Evolutionary conservation across 2,797 vertebrate species (phyloP), one percentile per base, ranked within the genome.

Genomic region (Pseudochaenichthys georgianus): DNA sequence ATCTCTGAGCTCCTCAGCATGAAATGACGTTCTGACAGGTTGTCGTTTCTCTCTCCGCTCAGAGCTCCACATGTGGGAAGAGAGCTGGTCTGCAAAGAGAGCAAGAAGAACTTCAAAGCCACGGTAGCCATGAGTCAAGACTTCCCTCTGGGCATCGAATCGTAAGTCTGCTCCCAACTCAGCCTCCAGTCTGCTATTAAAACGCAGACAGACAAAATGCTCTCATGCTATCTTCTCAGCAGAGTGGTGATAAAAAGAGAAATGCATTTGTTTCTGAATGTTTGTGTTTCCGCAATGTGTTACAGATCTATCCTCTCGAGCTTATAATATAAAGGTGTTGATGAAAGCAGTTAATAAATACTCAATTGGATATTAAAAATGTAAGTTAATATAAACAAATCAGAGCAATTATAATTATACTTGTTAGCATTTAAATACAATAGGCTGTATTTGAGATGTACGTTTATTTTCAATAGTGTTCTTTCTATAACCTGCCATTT

Each of bases 101-200:
- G 96, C 95, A 99, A 98, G 95, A 99, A 99, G 90, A 98, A 97
- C 65, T 99, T 99, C 88, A 99, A 99, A 95, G 98, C 98, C 80
- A 99, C 98, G 0, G 97, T 99, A 92, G 98, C 98, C 75, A 99
- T 99, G 98, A 99, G 98, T 93, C 97, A 99, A 91, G 98, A 99
- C 65, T 99, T 99, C 81, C 98, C 98, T 83, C 91, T 99, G 78
- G 95, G 97, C 89, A 99, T 99, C 1, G 98, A 99, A 90, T 98
- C 96, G 98, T 99, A 94, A 97, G 98, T 89, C 0, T 41, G 9
- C 9, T 51, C 16, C 71, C 73, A 21, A 61, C 53, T 47, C 34
- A 10, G 31, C 65, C 34, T 34, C 62, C 38, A 53, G 43, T 3
- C 13, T 34, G 13, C 70, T 48, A 41, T 23, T 51, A 42, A 64